phyloP scores from a whole-genome alignment of 2,888 invertebrate species.

The Parnassius glacialis region DNA sequence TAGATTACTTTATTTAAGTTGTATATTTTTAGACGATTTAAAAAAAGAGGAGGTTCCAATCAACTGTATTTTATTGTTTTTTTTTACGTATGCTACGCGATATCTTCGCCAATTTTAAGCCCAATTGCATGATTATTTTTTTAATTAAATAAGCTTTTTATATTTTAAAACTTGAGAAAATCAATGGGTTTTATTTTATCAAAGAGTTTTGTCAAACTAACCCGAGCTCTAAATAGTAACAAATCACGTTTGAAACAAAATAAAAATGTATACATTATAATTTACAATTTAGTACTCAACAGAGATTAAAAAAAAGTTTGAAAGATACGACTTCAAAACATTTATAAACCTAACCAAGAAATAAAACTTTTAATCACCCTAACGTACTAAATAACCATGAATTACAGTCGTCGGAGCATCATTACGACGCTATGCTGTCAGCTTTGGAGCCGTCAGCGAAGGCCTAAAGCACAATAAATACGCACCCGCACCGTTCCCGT shows the following conservation, averaged over 20 bases:
- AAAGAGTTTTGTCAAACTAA: too few relatives aligned
- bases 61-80: too few relatives aligned
- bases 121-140: too few relatives aligned
- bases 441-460: conserved; percentile 16
- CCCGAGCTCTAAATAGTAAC: background rate
- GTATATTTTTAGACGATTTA: too few relatives aligned
- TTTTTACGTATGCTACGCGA: too few relatives aligned
- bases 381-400: conserved; percentile 25
- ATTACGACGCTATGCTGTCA: conserved; percentile 21
- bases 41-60: too few relatives aligned
- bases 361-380: conserved; percentile 26
- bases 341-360: conserved; percentile 24
- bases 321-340: conserved; percentile 13
- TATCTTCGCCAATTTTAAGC: too few relatives aligned
- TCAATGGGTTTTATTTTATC: too few relatives aligned
- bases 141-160: too few relatives aligned
- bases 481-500: conserved; percentile 26
- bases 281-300: background rate
- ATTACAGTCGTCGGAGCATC: conserved; percentile 23
- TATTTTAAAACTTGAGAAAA: too few relatives aligned
- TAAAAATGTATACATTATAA: conserved; percentile 6
- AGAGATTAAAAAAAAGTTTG: conserved; percentile 6
- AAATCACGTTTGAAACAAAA: background rate
- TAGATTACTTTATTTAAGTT: too few relatives aligned
- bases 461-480: conserved; percentile 30